Evolutionary conservation across 2,113 vertebrate species (phyloP).

Genomic region (Brachypteracias leptosomus): DNA sequence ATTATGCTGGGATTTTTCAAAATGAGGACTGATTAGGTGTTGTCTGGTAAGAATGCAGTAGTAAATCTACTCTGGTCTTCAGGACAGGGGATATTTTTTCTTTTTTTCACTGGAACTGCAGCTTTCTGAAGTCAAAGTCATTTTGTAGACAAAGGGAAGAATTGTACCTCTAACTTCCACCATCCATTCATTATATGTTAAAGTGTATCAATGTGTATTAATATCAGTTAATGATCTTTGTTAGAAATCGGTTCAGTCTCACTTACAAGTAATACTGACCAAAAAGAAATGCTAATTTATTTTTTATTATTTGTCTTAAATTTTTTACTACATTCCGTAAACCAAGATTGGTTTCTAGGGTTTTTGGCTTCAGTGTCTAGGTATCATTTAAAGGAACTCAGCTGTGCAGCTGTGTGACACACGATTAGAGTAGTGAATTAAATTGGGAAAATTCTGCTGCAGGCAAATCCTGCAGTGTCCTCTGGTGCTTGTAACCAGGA

Average conservation of each 20-base stretch:
- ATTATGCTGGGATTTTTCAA: not conserved
- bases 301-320: not conserved
- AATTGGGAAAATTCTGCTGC: conserved; percentile 44
- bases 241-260: not conserved
- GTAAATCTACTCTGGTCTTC: not conserved
- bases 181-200: not conserved
- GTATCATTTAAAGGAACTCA: conserved; percentile 26
- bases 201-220: not conserved
- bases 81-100: not conserved
- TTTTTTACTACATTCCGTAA: not conserved
- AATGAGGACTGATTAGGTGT: not conserved
- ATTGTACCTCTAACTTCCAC: not conserved
- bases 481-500: not conserved
- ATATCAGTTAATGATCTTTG: not conserved
- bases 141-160: not conserved
- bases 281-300: not conserved
- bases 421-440: conserved; percentile 49
- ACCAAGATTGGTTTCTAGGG: not conserved
- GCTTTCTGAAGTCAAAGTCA: not conserved
- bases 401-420: conserved; percentile 33
- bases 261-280: not conserved
- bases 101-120: not conserved
- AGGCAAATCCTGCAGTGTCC: not conserved
- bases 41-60: not conserved
- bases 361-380: not conserved